phyloP scores from a whole-genome alignment of 2,113 vertebrate species.

The Brienomyrus longianalis region DNA sequence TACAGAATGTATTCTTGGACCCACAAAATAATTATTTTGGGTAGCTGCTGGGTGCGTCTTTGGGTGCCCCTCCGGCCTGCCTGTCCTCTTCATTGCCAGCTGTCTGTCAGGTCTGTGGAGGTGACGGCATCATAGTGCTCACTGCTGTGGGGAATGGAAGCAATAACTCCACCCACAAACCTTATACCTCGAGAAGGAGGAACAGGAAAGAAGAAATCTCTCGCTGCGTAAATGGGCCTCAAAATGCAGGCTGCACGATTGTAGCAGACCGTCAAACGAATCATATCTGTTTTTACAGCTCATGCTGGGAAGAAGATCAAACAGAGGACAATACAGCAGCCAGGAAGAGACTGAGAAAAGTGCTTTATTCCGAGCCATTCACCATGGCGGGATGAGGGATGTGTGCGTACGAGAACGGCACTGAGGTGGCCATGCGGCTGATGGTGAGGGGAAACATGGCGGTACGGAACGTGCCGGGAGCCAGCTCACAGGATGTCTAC shows the following conservation, averaged over 20 bases:
- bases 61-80: background rate
- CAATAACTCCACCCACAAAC: background rate
- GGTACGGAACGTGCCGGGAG: background rate
- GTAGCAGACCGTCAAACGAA: background rate
- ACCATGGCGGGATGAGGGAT: background rate
- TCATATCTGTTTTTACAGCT: background rate
- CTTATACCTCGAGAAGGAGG: background rate
- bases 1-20: background rate
- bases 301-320: background rate
- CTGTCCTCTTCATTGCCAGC: background rate
- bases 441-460: background rate
- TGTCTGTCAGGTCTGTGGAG: background rate
- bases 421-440: background rate
- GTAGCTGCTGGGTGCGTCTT: background rate
- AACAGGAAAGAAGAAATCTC: background rate
- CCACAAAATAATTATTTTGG: background rate
- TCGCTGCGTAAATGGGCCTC: background rate
- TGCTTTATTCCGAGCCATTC: background rate
- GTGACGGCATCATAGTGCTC: background rate
- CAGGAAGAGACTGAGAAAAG: background rate
- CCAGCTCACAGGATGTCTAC: background rate
- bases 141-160: background rate
- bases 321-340: background rate
- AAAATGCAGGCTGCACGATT: background rate
- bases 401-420: background rate